Evolutionary conservation across 2,888 invertebrate genomes (phyloP), one percentile per base, ranked within the genome.

Genomic region (Melanchra persicariae): DNA sequence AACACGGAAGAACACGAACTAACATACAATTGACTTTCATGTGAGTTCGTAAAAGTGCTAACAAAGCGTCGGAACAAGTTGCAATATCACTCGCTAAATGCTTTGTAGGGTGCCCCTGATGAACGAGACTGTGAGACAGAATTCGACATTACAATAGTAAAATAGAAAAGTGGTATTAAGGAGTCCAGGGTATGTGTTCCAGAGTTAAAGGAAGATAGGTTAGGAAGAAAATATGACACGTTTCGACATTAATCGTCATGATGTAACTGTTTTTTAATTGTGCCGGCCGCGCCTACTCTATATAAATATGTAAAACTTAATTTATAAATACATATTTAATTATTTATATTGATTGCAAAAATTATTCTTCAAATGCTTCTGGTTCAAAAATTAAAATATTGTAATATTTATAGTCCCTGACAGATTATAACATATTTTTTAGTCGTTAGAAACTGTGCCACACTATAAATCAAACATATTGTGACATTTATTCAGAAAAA

Each of bases 31-130:
- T 84, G 77, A 78, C 83, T 86, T 86, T 85, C 86, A 70, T 85
- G 81, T 77, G 78, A 81, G 82, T 85, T 83, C 85, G 91, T 91
- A 92, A 90, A 91, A 92, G 93, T 93, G 94, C 90, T 93, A 94
- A 93, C 89, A 89, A 90, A 89, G 45, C 88, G 90, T 90, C 91
- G 92, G 91, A 91, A 91, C 90, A 86, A 84, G 83, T 84, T 88
- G 89, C 90, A 89, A 91, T 90, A 85, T 89, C 87, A 87, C 89
- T 88, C 91, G 93, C 91, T 90, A 87, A 89, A 88, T 86, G 85
- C 72, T 71, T 15, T 45, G 74, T 84, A 84, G 79, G 77, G 79
- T 79, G 67, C 22, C 80, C 82, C 77, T 68, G 8, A 24, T 2
- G 6, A 2, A 22, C 4, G 9, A 12, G 7, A 17, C 34, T 15